Evolutionary conservation across 2,113 vertebrate species (phyloP).

Genomic region (Theristicus caerulescens): DNA sequence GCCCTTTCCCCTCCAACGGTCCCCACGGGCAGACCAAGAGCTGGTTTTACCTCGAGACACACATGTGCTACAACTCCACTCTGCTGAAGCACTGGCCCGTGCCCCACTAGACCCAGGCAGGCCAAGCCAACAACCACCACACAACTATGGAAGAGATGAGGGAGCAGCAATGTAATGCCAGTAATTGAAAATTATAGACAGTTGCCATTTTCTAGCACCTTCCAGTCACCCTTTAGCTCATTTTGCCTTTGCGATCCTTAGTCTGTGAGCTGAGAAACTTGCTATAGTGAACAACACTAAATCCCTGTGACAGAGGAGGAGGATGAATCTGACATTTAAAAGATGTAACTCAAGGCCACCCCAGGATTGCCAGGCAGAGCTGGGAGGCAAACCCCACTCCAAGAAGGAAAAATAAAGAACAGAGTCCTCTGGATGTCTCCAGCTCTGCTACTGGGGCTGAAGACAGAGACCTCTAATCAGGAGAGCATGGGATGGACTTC

Average conservation of each 20-base stretch:
- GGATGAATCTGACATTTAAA: not conserved
- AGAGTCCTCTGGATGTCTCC: not conserved
- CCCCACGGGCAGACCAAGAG: not conserved
- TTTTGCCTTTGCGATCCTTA: not conserved
- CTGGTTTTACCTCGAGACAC: rapidly evolving
- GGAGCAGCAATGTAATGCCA: not conserved
- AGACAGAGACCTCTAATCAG: not conserved
- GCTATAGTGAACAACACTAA: not conserved
- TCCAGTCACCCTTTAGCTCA: not conserved
- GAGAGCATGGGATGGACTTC: not conserved
- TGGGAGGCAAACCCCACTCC: not conserved
- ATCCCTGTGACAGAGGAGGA: not conserved
- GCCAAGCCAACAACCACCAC: not conserved
- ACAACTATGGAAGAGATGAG: not conserved
- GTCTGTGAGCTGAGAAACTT: not conserved
- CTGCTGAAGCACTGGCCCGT: not conserved
- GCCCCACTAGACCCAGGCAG: not conserved
- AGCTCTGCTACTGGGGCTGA: not conserved
- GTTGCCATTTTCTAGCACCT: not conserved
- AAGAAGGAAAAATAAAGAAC: not conserved
- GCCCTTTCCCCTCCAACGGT: not conserved
- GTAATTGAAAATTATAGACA: not conserved
- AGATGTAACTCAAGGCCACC: not conserved
- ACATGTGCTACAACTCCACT: rapidly evolving
- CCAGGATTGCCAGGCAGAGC: not conserved